A percentile compares a stretch with the other conserved stretches of the same genome.
Evolutionary conservation across 2,797 vertebrate genomes (phyloP).

Genomic region (Spatula versicolor): DNA sequence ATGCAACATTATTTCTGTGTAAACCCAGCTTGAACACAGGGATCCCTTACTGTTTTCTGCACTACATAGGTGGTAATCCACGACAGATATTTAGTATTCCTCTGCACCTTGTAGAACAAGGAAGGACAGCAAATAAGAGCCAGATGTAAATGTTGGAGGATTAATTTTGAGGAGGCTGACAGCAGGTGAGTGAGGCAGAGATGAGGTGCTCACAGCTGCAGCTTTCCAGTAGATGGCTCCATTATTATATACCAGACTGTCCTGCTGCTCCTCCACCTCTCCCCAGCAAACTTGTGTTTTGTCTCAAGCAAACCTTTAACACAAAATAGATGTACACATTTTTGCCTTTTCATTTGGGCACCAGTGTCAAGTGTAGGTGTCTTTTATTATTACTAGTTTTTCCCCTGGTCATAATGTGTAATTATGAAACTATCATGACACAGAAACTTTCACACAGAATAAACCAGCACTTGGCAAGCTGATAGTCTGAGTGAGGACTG

Average conservation of each 20-base stretch:
- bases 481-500: background rate
- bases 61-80: no score
- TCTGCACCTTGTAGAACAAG: background rate
- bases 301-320: background rate
- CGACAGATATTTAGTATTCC: accelerated
- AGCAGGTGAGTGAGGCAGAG: background rate
- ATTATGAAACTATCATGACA: background rate
- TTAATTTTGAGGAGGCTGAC: background rate
- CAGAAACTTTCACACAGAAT: background rate
- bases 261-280: background rate
- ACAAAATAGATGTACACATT: background rate
- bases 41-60: background rate
- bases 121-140: background rate
- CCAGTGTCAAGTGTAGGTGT: background rate
- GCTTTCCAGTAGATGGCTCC: conserved; percentile 69
- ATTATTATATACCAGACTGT: conserved; percentile 17
- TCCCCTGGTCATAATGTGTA: background rate
- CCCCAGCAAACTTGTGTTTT: accelerated
- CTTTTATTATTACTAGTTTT: background rate
- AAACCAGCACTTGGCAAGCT: background rate
- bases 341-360: background rate
- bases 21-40: background rate
- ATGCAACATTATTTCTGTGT: no score
- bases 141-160: background rate
- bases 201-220: background rate